These are phyloP conservation scores for Lissocephala sabroskyi DNA, from an alignment of 2,888 invertebrate genomes.

Conservation along the genomic window DNA sequence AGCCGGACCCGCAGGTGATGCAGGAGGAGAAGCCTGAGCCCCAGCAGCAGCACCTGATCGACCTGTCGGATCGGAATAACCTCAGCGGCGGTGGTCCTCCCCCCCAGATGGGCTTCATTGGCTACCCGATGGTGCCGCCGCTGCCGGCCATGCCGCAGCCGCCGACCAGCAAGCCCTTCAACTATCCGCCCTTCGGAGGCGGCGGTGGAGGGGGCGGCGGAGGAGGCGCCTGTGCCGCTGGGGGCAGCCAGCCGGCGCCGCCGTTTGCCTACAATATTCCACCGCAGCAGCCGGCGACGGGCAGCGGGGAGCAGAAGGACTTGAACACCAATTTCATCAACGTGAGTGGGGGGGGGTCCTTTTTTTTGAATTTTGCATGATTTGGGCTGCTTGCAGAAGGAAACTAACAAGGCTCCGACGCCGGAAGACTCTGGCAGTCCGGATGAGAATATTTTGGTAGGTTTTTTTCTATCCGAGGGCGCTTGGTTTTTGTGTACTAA, in stretches of 20 bases:
- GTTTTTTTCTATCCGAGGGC: conserved; percentile 35
- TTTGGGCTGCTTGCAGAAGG: conserved; percentile 74
- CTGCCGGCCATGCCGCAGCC: conserved; percentile 76
- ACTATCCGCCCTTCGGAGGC: conserved; percentile 75
- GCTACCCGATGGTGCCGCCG: conserved; percentile 82
- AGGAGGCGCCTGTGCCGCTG: conserved; percentile 61
- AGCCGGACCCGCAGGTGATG: conserved; percentile 94
- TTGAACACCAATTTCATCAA: conserved; percentile 76
- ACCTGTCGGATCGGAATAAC: conserved; percentile 78
- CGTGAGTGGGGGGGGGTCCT: conserved; percentile 48
- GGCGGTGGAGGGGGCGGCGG: conserved; percentile 69
- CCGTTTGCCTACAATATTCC: conserved; percentile 75
- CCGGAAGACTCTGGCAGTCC: conserved; percentile 82
- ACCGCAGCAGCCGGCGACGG: conserved; percentile 41
- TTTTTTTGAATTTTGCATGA: no score
- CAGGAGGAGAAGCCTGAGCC: conserved; percentile 76
- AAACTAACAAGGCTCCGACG: conserved; percentile 75
- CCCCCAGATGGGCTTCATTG: conserved; percentile 86
- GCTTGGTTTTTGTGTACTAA: conserved; percentile 31
- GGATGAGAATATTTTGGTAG: conserved; percentile 82
- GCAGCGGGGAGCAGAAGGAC: conserved; percentile 75
- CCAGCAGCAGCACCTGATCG: conserved; percentile 80
- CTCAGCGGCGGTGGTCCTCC: conserved; percentile 75
- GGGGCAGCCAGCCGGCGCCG: conserved; percentile 38
- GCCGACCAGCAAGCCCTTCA: conserved; percentile 76